Evolutionary conservation across 2,888 invertebrate species (phyloP).

Genomic region (Linyphia triangularis): DNA sequence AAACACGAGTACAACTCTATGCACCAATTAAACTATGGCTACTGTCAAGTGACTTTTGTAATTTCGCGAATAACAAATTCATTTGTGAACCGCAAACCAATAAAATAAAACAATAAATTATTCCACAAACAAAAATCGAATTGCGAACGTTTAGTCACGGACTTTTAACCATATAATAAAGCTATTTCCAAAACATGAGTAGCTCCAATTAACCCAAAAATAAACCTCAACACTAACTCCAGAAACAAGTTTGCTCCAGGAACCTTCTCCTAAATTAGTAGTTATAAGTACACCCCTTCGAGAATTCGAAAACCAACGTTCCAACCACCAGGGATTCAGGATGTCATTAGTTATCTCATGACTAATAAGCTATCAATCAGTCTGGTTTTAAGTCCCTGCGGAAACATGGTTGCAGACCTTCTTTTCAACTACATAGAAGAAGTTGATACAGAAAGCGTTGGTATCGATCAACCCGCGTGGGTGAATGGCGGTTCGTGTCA

Average conservation of each 20-base stretch:
- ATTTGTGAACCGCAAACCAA: no score
- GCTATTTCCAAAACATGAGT: no score
- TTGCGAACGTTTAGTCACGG: no score
- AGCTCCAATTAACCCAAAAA: background rate
- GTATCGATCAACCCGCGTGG: conserved; percentile 8
- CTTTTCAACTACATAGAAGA: no score
- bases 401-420: background rate
- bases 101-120: no score
- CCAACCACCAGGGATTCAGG: background rate
- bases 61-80: no score
- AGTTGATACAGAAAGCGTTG: background rate
- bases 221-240: background rate
- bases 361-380: conserved; percentile 60
- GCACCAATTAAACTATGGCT: no score
- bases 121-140: no score
- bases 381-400: conserved; percentile 4
- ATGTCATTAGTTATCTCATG: conserved; percentile 26
- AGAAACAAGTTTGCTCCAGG: background rate
- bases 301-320: background rate
- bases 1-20: no score
- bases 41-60: no score
- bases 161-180: no score
- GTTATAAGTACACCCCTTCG: background rate
- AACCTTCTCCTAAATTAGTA: background rate
- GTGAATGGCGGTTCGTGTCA: conserved; percentile 53